Percentiles rank a stretch among this genome's conserved stretches.
These are phyloP conservation scores for Dissostichus mawsoni DNA, from an alignment of 2,113 vertebrate genomes.

Conservation along the genomic window DNA sequence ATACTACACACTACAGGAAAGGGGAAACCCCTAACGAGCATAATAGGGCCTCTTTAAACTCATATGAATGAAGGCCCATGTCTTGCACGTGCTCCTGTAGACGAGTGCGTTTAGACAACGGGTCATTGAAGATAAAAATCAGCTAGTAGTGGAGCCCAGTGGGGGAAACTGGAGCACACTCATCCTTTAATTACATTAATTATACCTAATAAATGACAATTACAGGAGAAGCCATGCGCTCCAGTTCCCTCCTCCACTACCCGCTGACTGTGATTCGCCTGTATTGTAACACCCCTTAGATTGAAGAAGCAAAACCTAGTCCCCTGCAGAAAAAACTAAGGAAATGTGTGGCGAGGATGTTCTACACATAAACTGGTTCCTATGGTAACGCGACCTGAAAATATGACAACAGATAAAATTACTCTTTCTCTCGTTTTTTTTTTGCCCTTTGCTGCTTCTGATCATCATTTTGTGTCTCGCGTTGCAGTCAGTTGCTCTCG, in stretches of 20 bases:
- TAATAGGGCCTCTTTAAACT: no score
- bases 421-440: constrained; percentile 38
- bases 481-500: background rate
- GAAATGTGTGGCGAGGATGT: constrained; percentile 13
- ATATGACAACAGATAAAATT: constrained; percentile 68
- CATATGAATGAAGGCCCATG: background rate
- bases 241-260: constrained; percentile 31
- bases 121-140: constrained; percentile 37
- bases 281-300: constrained; percentile 24
- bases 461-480: constrained; percentile 53
- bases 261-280: constrained; percentile 16
- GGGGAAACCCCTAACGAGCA: no score
- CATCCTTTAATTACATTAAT: constrained; percentile 64
- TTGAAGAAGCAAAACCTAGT: constrained; percentile 24
- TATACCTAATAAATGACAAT: constrained; percentile 73
- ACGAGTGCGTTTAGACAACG: constrained; percentile 11
- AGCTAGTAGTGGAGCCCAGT: constrained; percentile 1
- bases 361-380: constrained; percentile 60
- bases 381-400: constrained; percentile 70
- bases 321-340: background rate
- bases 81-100: background rate
- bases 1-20: no score
- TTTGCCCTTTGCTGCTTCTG: constrained; percentile 41
- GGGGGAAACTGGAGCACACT: constrained; percentile 11
- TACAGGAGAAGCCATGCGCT: constrained; percentile 40